Evolutionary conservation across 2,113 vertebrate species (phyloP).

Genomic region (Zootoca vivipara): DNA sequence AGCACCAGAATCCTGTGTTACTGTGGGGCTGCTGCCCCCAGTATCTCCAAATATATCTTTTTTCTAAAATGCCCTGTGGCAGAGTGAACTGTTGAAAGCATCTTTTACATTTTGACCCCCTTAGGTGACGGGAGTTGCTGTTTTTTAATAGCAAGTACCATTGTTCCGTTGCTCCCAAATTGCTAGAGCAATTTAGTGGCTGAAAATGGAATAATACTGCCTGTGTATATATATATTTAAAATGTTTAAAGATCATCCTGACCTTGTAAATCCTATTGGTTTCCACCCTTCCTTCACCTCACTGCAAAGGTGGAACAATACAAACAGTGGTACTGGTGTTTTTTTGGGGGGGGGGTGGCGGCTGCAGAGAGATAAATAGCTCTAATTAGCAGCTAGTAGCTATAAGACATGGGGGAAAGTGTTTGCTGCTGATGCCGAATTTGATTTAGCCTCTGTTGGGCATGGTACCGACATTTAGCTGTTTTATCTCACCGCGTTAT

Average conservation of each 20-base stretch:
- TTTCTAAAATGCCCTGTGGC: constrained; percentile 42
- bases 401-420: constrained; percentile 55
- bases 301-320: constrained; percentile 65
- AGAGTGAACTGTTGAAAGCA: constrained; percentile 46
- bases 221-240: constrained; percentile 56
- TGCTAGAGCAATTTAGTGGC: constrained; percentile 50
- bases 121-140: constrained; percentile 27
- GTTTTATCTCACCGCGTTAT: constrained; percentile 18
- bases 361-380: constrained; percentile 41
- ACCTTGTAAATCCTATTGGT: constrained; percentile 66
- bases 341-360: too few species aligned
- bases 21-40: not conserved
- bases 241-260: constrained; percentile 67
- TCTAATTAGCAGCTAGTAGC: constrained; percentile 70
- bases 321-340: constrained; percentile 63
- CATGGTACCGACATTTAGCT: constrained; percentile 47
- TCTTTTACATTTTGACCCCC: constrained; percentile 47
- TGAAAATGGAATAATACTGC: constrained; percentile 51
- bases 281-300: constrained; percentile 16
- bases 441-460: constrained; percentile 48
- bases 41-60: not conserved
- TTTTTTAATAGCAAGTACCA: constrained; percentile 49
- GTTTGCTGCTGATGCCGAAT: constrained; percentile 47
- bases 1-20: not conserved
- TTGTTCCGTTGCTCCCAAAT: constrained; percentile 45